Base-by-base conservation (phyloP, 2,113 vertebrate species). In the Phrynocephalus versicolor region DNA sequence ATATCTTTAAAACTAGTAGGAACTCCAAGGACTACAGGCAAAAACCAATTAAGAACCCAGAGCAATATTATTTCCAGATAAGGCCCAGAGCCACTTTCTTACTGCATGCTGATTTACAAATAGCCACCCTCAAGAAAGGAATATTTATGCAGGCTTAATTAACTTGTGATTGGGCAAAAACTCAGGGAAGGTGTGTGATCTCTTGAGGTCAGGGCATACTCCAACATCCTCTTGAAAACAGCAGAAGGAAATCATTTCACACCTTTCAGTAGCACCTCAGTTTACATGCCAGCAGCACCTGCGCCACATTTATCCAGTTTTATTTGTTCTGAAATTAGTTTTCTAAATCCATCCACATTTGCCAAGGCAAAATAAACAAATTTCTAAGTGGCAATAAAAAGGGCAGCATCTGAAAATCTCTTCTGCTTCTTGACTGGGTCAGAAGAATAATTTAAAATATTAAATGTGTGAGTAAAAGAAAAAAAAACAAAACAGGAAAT, bases 371-470 rank as follows among this genome's bases (percentile, higher is more conserved):
- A 90, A 82, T 33, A 87, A 87, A 80, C 71, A 37, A 39, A 77
- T 84, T 92, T 84, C 51, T 81, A 82, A 85, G 83, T 57, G 30
- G 30, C 86, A 91, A 76, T 33, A 80, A 35, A 85, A 21, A 10
- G 84, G 51, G 30, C 60, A 76, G 58, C 35, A 88, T 84, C 35
- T 88, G 81, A 88, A 93, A 87, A 62, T 79, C 21, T 85, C 21
- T 79, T 18, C 51, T 73, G 8, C 55, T 39, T 19, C n/a, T 73
- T 85, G 84, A 79, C 23, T 4, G 2, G 33, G 30, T 76, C 65
- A 90, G 41, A 91, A 87, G 76, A 79, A 81, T 82, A 83, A 84
- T 88, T n/a, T n/a, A n/a, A n/a, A n/a, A 74, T 85, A 92, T 72
- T 45, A 71, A 90, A 91, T 65, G 2, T 39, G 8, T 13, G 23